A percentile compares a stretch with the other conserved stretches of the same genome.
phyloP scores from a whole-genome alignment of 2,113 vertebrate species.

The Alethe castanea region DNA sequence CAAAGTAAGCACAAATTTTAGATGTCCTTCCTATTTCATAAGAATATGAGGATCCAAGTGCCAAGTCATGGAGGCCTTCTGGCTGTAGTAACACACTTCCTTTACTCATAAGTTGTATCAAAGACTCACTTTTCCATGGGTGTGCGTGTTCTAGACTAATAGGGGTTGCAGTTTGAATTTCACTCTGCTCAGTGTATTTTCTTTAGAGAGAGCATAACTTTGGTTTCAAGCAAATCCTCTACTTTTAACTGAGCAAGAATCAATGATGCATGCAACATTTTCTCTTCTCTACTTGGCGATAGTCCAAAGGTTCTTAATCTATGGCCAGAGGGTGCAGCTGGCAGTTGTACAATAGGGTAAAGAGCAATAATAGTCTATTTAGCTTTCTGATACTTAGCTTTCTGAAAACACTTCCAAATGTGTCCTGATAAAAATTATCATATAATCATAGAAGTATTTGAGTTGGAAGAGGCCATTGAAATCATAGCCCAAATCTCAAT shows the following conservation, averaged over 20 bases:
- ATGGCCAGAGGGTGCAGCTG: background rate
- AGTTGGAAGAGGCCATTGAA: background rate
- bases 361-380: conserved; percentile 19
- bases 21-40: background rate
- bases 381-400: background rate
- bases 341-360: background rate
- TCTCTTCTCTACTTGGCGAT: background rate
- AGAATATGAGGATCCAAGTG: background rate
- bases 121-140: conserved; percentile 11
- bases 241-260: background rate
- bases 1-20: background rate
- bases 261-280: background rate
- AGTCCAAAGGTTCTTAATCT: background rate
- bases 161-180: conserved; percentile 4
- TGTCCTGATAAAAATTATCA: background rate
- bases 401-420: background rate
- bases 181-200: background rate
- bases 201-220: conserved; percentile 7
- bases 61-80: conserved; percentile 23
- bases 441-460: background rate
- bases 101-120: conserved; percentile 19
- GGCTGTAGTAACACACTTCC: background rate
- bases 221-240: conserved; percentile 1
- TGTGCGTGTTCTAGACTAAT: conserved; percentile 15
- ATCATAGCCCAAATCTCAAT: background rate